Percentiles rank a stretch among this genome's conserved stretches.
Evolutionary conservation across 2,797 vertebrate species (phyloP).

Genomic region (Megaceryle alcyon): DNA sequence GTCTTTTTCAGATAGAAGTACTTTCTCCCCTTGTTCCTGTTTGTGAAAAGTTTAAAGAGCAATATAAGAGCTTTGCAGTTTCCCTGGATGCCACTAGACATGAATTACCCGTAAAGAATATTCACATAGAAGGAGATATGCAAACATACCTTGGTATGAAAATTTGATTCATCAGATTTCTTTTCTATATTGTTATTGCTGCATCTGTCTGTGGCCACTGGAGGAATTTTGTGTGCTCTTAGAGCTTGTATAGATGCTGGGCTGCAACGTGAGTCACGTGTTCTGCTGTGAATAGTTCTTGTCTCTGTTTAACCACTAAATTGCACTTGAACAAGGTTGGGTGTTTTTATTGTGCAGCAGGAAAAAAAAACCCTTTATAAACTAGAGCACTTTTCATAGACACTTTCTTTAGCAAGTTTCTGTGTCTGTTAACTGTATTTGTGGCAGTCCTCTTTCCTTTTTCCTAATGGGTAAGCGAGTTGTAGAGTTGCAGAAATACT

Average conservation of each 20-base stretch:
- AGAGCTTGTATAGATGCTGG: background rate
- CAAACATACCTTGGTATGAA: slow-evolving; percentile 83
- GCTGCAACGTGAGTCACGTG: background rate
- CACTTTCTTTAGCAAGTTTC: background rate
- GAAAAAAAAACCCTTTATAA: background rate
- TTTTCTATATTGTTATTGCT: background rate
- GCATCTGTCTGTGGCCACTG: background rate
- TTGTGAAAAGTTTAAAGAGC: slow-evolving; percentile 77
- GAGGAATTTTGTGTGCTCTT: background rate
- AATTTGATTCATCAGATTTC: background rate
- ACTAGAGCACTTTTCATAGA: background rate
- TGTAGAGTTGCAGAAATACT: background rate
- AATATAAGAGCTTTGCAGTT: slow-evolving; percentile 84
- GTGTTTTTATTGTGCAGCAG: background rate
- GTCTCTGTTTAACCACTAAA: background rate
- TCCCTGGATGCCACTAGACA: slow-evolving; percentile 87
- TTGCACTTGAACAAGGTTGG: background rate
- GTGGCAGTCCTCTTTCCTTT: background rate
- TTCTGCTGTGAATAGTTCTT: background rate
- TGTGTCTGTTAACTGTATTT: background rate
- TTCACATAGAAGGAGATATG: slow-evolving; percentile 81
- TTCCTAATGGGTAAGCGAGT: background rate
- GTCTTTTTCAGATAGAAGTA: slow-evolving; percentile 77
- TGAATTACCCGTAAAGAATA: slow-evolving; percentile 83
- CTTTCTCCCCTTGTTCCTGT: slow-evolving; percentile 77